phyloP scores from a whole-genome alignment of 1,140 invertebrate species.

The Chironomus striatipennis region DNA sequence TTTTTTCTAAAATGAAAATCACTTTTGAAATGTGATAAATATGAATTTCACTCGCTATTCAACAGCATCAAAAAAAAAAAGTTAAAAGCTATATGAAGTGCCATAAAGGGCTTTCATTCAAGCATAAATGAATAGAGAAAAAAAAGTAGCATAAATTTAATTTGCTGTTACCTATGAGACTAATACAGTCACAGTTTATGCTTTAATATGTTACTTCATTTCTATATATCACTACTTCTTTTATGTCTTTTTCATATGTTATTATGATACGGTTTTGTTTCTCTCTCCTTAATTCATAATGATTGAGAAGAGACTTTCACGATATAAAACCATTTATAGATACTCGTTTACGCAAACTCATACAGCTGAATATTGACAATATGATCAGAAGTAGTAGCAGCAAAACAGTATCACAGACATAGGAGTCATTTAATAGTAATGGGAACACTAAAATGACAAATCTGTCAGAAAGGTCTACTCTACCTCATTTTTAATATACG shows the following conservation, averaged over 20 bases:
- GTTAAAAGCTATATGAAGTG: background rate
- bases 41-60: background rate
- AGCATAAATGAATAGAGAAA: too few relatives aligned
- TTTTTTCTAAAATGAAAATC: background rate
- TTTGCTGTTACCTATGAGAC: conserved; percentile 2
- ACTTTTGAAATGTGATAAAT: background rate
- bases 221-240: background rate
- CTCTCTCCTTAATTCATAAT: background rate
- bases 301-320: conserved; percentile 9
- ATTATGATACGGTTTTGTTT: background rate
- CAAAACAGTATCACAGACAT: too few relatives aligned
- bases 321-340: conserved; percentile 22
- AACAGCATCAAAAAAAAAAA: too few relatives aligned
- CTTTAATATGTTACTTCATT: conserved; percentile 19
- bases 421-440: too few relatives aligned
- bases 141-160: background rate
- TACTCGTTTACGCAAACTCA: conserved; percentile 3
- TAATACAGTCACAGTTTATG: background rate
- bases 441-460: too few relatives aligned
- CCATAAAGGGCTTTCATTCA: conserved; percentile 18
- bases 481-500: too few relatives aligned
- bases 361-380: background rate
- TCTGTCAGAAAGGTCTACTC: too few relatives aligned
- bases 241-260: background rate
- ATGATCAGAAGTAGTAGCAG: too few relatives aligned